Evolutionary conservation across 2,888 invertebrate species (phyloP).

Genomic region (Timandra comae): DNA sequence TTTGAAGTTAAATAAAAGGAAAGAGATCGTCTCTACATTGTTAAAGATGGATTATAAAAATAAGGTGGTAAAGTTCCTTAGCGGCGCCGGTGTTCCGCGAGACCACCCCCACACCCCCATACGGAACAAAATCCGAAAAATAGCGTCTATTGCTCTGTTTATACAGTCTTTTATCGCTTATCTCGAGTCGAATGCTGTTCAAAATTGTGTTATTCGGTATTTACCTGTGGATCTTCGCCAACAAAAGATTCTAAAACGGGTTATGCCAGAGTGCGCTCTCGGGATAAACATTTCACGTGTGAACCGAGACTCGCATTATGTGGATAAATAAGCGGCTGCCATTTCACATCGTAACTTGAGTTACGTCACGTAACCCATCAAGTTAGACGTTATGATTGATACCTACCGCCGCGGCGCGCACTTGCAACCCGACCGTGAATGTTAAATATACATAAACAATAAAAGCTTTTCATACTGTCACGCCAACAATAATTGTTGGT

Average conservation of each 20-base stretch:
- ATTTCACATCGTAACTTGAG: conserved; percentile 24
- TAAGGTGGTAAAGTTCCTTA: not conserved
- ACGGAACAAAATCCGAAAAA: conserved; percentile 21
- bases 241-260: conserved; percentile 51
- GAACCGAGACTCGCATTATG: conserved; percentile 29
- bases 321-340: conserved; percentile 28
- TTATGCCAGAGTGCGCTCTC: conserved; percentile 37
- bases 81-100: not conserved
- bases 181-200: too few relatives aligned
- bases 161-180: too few relatives aligned
- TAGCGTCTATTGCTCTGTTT: conserved; percentile 34
- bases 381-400: conserved; percentile 38
- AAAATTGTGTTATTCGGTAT: conserved; percentile 46
- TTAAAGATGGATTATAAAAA: conserved; percentile 26
- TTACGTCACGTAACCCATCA: conserved; percentile 30
- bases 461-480: conserved; percentile 28
- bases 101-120: conserved; percentile 29
- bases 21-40: too few relatives aligned
- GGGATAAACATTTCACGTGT: conserved; percentile 41
- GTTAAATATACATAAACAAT: conserved; percentile 30
- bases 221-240: conserved; percentile 46
- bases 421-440: conserved; percentile 21
- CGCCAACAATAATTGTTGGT: conserved; percentile 35
- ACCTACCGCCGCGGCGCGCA: conserved; percentile 25
- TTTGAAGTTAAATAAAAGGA: conserved; percentile 44